phyloP scores from a whole-genome alignment of 2,113 vertebrate genomes.

The Pelmatolapia mariae region DNA sequence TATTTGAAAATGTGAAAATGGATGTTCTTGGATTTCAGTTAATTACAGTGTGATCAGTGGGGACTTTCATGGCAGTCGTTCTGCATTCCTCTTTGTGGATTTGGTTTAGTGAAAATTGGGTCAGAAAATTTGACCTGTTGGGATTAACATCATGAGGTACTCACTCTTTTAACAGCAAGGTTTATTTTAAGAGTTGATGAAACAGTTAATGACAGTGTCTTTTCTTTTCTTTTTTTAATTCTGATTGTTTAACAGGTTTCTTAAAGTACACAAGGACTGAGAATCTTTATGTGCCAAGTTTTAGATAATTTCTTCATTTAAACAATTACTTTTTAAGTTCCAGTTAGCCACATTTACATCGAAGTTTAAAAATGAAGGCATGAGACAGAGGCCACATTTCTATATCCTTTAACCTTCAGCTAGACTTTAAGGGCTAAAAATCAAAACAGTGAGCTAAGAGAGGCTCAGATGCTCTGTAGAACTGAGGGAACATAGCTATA shows the following conservation, averaged over 20 bases:
- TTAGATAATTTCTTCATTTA: not conserved
- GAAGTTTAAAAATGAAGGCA: not conserved
- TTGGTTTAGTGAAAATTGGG: not conserved
- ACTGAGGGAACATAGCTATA: not conserved
- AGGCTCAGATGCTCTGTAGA: not conserved
- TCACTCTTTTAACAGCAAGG: not conserved
- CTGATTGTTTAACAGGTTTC: not conserved
- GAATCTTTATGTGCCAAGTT: not conserved
- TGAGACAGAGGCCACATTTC: not conserved
- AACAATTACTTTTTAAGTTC: not conserved
- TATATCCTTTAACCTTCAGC: not conserved
- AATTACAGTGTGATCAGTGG: conserved; percentile 3
- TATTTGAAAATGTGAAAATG: conserved; percentile 20
- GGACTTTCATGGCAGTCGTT: not conserved
- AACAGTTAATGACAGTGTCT: not conserved
- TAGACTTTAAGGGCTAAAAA: not conserved
- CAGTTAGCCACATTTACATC: not conserved
- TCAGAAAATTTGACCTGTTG: not conserved
- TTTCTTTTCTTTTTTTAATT: not conserved
- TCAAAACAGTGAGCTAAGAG: not conserved
- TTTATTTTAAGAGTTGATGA: not conserved
- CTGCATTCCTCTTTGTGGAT: not conserved
- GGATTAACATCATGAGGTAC: not conserved
- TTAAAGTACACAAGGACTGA: not conserved
- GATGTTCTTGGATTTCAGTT: conserved; percentile 24